These are phyloP conservation scores for Odontophorus gujanensis DNA, from an alignment of 2,113 vertebrate species.

Conservation along the genomic window DNA sequence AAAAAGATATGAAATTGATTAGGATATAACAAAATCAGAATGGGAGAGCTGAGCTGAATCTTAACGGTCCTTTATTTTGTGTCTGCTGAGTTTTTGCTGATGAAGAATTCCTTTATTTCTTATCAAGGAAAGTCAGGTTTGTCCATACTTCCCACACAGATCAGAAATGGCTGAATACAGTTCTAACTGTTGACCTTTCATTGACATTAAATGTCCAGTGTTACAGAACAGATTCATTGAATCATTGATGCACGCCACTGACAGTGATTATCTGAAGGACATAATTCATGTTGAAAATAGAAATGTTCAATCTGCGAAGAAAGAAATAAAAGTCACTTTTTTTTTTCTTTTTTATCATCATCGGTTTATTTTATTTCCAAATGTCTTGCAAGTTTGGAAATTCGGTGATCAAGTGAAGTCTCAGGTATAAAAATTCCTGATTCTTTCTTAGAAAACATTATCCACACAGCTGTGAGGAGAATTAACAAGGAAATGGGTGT, in stretches of 20 bases:
- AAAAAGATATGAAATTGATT: not conserved
- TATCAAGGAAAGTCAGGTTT: not conserved
- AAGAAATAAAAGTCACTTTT: not conserved
- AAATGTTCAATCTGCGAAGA: not conserved
- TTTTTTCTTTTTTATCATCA: not conserved
- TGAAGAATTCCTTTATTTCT: not conserved
- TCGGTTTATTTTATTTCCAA: not conserved
- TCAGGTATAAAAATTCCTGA: not conserved
- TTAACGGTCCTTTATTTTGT: not conserved
- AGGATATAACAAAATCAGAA: not conserved
- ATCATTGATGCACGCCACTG: not conserved
- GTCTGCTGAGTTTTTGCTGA: not conserved
- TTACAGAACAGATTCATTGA: not conserved
- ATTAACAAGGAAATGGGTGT: not conserved
- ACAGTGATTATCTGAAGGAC: not conserved
- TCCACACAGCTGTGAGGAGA: not conserved
- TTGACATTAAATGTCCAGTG: not conserved
- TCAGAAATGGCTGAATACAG: not conserved
- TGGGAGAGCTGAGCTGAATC: not conserved
- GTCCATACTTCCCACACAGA: not conserved
- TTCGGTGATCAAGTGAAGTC: not conserved
- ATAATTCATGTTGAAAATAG: not conserved
- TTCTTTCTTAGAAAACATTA: not conserved
- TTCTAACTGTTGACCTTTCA: not conserved
- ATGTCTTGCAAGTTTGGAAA: not conserved